Evolutionary conservation across 2,113 vertebrate species (phyloP).

Genomic region (Halcyon senegalensis): DNA sequence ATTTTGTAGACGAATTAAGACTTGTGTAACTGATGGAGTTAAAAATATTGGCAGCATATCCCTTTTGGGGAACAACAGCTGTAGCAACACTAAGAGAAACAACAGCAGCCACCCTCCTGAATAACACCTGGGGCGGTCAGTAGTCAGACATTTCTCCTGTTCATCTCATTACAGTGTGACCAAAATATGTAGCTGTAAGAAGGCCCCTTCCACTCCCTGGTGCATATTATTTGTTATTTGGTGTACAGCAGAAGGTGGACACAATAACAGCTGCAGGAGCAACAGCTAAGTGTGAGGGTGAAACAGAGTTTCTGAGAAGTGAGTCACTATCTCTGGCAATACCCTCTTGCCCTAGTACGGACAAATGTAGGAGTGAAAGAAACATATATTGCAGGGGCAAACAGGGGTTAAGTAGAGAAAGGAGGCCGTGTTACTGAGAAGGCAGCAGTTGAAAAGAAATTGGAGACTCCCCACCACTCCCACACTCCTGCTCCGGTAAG

Average conservation of each 20-base stretch:
- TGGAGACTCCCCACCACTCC: background rate
- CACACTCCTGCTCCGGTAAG: background rate
- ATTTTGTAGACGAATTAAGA: background rate
- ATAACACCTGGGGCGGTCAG: background rate
- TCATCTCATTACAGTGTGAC: background rate
- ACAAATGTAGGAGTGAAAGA: background rate
- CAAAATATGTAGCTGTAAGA: background rate
- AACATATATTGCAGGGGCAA: background rate
- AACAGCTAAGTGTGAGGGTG: background rate
- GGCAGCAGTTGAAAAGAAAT: background rate
- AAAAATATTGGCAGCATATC: background rate
- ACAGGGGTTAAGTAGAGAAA: background rate
- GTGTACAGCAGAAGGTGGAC: background rate
- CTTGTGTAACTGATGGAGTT: background rate
- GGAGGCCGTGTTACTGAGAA: background rate
- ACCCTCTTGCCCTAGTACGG: background rate
- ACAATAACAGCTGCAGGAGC: background rate
- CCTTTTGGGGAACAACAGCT: background rate
- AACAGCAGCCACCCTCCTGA: background rate
- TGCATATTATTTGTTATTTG: background rate
- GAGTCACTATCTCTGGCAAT: background rate
- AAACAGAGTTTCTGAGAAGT: background rate
- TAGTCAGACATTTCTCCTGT: background rate
- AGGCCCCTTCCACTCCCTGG: background rate
- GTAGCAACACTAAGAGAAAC: slow-evolving; percentile 20